Base-by-base conservation (phyloP, 2,797 vertebrate genomes). In the Mormyrus hasselquistii region DNA sequence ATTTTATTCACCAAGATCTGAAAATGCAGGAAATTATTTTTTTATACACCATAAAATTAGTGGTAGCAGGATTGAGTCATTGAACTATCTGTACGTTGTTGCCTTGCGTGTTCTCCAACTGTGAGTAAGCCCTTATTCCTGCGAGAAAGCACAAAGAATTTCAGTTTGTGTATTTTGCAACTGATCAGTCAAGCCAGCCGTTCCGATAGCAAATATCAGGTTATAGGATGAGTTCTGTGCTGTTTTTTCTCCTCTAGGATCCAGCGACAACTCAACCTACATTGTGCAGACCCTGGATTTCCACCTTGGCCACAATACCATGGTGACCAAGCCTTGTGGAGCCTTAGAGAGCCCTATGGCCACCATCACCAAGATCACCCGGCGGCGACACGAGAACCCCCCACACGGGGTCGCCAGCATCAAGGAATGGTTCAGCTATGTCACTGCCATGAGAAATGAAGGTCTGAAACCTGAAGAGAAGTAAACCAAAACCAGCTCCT, bases 271-370 rank as follows among this genome's bases (percentile, higher is more conserved):
- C 89, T 99, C 98, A 9, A 99, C 98, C 0, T 99, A 99, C 82
- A 97, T 99, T 4, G 99, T 99, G 52, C 98, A 99, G 95, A 99
- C 98, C 0, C 93, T 99, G 92, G 98, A 99, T 92, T 99, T 99
- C 91, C 98, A 99, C 90, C 95, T 99, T 5, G 99, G 99, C 89
- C 98, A 99, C 89, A 99, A 99, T 92, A 99, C 98, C 0, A 99
- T 99, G 99, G 98, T 99, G 90, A 99, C 98, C 84, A 99, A 99
- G 91, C 99, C 99, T 0, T 99, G 98, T 5, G 99, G 99, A 10
- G 98, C 98, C 4, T 95, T 99, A 0, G 98, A 99, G 91, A 99
- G 98, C 93, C 98, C 98, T 0, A 99, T 99, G 99, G 99, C 98
- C 29, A 99, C 98, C 14, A 99, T 99, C 90, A 99, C 98, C 5